Base-by-base conservation (phyloP, 2,113 vertebrate genomes). In the Callipepla californica region DNA sequence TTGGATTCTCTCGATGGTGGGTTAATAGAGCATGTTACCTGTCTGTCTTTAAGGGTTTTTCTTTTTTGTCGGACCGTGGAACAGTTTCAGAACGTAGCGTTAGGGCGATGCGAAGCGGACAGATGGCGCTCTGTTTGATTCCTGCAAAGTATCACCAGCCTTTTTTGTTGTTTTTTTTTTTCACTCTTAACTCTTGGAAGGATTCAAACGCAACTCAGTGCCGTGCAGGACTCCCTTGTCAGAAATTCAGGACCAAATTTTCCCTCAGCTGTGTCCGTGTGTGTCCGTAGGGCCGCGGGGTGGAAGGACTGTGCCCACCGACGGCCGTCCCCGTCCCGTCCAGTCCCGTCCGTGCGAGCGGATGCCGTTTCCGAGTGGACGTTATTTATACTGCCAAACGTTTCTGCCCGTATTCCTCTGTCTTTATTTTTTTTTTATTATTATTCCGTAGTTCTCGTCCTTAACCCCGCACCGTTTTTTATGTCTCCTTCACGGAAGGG, bases 401-500 rank as follows among this genome's bases (percentile, higher is more conserved):
- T 98, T 98, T 98, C 98, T 98, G 97, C 97, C 98, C 98, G 96
- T 96, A 97, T 98, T 97, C 70, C 85, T 81, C 96, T 87, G 92
- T 95, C 91, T 36, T 36, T 36, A 36, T 36, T 90, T 96, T 94
- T 94, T 97, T 96, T 98, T 98, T 48, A 95, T 90, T 90, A 96
- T 93, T 97, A 96, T 98, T 98, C 26, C 96, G 97, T 98, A 98
- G 98, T 98, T 98, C 98, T 98, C 97, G 97, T 98, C 98, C 97
- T 97, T 98, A 98, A 98, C 34, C 98, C 98, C 97, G 96, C 98
- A 98, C 98, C 98, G 98, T 99, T 98, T 98, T 98, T 98, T 98
- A 97, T 98, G 98, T 99, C 98, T 99, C 98, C 99, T 99, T 99
- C 99, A 98, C 98, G 98, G 98, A 99, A 99, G 99, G 99, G 99